A percentile compares a stretch with the other conserved stretches of the same genome.
Conservation (phyloP, 1,140 invertebrate species). For the Caerostris extrusa region DNA sequence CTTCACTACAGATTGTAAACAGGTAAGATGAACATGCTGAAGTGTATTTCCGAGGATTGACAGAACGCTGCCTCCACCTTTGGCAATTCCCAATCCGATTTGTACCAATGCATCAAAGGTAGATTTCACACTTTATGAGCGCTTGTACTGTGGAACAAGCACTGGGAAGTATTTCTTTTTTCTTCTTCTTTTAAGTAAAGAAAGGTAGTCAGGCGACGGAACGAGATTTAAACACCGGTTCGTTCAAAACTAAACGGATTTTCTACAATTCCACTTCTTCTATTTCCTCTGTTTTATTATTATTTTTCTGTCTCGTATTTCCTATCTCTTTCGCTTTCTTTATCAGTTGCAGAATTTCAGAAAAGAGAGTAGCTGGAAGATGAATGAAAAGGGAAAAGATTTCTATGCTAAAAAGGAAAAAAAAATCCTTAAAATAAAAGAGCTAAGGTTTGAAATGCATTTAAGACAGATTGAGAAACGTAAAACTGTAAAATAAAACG, state of each 20-base stretch:
- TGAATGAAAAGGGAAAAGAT: not conserved
- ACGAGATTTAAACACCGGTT: slow-evolving; percentile 30
- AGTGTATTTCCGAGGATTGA: not conserved
- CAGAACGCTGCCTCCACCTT: not conserved
- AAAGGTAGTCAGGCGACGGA: not conserved
- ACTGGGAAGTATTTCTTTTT: not conserved
- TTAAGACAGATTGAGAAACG: slow-evolving; percentile 48
- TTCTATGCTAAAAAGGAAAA: not conserved
- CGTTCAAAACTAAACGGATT: slow-evolving; percentile 28
- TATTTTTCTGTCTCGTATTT: not conserved
- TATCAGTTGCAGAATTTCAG: not conserved
- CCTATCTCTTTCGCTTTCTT: not conserved
- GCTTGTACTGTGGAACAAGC: not conserved
- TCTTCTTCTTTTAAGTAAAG: too few relatives aligned
- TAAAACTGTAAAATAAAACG: slow-evolving; percentile 37
- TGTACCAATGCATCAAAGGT: slow-evolving; percentile 10
- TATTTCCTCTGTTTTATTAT: not conserved
- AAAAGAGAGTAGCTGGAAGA: not conserved
- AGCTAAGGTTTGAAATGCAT: not conserved
- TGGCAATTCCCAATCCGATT: slow-evolving; percentile 14
- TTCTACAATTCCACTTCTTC: slow-evolving; percentile 5
- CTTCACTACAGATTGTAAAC: not conserved
- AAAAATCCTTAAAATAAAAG: not conserved
- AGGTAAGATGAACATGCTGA: not conserved
- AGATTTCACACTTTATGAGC: slow-evolving; percentile 26